These are phyloP conservation scores for Chionis minor DNA, from an alignment of 2,113 vertebrate species.

Conservation along the genomic window DNA sequence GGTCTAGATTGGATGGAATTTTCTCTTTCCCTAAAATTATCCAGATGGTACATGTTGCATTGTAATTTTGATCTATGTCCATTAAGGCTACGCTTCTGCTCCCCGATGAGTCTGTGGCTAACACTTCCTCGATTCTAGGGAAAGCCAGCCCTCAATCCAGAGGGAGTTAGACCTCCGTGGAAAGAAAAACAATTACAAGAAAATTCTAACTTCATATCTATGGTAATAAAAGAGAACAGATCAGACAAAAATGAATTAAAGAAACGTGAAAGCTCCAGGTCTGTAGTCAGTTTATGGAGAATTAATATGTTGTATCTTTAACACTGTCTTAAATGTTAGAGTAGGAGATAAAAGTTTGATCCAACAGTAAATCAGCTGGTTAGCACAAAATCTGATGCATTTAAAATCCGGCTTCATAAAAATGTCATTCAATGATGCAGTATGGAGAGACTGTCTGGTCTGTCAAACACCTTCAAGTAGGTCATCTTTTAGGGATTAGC, in stretches of 20 bases:
- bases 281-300: background rate
- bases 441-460: background rate
- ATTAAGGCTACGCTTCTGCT: background rate
- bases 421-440: background rate
- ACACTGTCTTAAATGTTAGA: background rate
- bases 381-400: slow-evolving; percentile 6
- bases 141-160: background rate
- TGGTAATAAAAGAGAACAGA: background rate
- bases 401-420: slow-evolving; percentile 11
- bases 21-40: background rate
- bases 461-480: slow-evolving; percentile 67
- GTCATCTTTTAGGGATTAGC: slow-evolving; percentile 65
- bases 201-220: background rate
- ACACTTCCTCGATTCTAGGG: background rate
- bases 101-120: background rate
- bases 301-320: background rate
- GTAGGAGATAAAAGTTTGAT: slow-evolving; percentile 2
- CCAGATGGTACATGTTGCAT: background rate
- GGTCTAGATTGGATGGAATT: background rate
- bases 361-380: background rate
- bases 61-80: background rate
- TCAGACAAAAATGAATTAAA: slow-evolving; percentile 22
- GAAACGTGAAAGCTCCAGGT: background rate
- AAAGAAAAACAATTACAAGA: slow-evolving; percentile 6
- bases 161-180: background rate